These are phyloP conservation scores for Phalacrocorax brasilianus DNA, from an alignment of 2,113 vertebrate genomes.

Conservation along the genomic window DNA sequence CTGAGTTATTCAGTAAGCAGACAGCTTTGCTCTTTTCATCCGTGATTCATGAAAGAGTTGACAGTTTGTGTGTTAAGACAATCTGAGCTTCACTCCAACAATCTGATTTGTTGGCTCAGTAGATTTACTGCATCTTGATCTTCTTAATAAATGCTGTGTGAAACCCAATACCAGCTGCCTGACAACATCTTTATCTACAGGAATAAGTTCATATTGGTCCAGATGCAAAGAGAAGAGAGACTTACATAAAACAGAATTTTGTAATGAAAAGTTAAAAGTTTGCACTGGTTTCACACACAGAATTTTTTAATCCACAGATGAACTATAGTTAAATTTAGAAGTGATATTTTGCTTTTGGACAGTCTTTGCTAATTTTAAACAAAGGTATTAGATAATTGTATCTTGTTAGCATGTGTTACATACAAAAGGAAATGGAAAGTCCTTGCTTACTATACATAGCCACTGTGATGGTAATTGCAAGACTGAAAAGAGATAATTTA, in stretches of 20 bases:
- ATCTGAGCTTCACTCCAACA: slow-evolving; percentile 45
- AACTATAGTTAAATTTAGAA: background rate
- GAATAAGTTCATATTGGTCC: background rate
- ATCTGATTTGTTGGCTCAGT: slow-evolving; percentile 38
- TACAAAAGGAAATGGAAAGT: background rate
- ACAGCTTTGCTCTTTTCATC: slow-evolving; percentile 58
- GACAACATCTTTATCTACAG: slow-evolving; percentile 28
- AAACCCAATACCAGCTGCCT: slow-evolving; percentile 44
- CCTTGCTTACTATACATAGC: background rate
- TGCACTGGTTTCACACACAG: background rate
- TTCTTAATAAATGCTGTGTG: slow-evolving; percentile 56
- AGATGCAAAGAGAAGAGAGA: background rate
- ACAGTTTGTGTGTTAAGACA: slow-evolving; percentile 50
- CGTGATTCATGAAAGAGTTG: slow-evolving; percentile 49
- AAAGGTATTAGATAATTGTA: background rate
- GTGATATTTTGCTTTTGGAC: background rate
- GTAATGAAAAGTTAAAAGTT: background rate
- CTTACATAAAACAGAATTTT: background rate
- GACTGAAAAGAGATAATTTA: background rate
- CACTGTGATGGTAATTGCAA: background rate
- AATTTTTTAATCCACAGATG: background rate
- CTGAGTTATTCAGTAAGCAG: background rate
- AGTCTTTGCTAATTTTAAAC: background rate
- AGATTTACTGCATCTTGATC: slow-evolving; percentile 56
- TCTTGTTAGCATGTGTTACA: background rate